These are phyloP conservation scores for Scarus forsteni DNA, from an alignment of 2,797 vertebrate species.

Conservation along the genomic window DNA sequence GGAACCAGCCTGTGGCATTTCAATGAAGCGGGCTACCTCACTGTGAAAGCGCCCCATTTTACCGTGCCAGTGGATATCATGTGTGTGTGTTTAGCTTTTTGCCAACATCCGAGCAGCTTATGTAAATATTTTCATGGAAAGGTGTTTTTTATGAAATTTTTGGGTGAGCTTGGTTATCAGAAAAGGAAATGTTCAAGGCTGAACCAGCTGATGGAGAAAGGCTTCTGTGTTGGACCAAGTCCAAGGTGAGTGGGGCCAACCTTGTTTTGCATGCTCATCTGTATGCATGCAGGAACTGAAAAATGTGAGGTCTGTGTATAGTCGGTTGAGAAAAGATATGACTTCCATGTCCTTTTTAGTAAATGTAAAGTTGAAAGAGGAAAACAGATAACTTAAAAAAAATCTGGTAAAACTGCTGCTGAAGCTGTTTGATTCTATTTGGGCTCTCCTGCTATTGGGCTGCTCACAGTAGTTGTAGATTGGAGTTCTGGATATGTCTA, in stretches of 20 bases:
- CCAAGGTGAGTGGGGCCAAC: slow-evolving; percentile 3
- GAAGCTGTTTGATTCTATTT: too few species aligned
- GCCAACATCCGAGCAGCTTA: slow-evolving; percentile 42
- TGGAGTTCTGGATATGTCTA: too few species aligned
- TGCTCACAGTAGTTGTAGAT: too few species aligned
- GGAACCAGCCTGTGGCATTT: slow-evolving; percentile 72
- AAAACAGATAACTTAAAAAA: not conserved
- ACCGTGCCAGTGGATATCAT: slow-evolving; percentile 40
- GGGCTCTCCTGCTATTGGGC: too few species aligned
- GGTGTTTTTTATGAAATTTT: slow-evolving; percentile 13
- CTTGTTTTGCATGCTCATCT: slow-evolving; percentile 30
- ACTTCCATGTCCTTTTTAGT: not conserved
- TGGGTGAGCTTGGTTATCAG: slow-evolving; percentile 20
- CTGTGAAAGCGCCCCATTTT: slow-evolving; percentile 67
- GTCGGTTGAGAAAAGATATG: slow-evolving; percentile 6
- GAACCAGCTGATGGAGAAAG: slow-evolving; percentile 21
- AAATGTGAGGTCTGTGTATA: slow-evolving; percentile 7
- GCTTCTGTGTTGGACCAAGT: slow-evolving; percentile 20
- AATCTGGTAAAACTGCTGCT: too few species aligned
- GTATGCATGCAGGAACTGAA: slow-evolving; percentile 1
- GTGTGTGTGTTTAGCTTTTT: slow-evolving; percentile 11
- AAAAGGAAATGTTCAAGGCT: slow-evolving; percentile 20
- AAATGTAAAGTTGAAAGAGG: not conserved
- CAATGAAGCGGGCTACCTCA: slow-evolving; percentile 66
- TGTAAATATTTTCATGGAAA: slow-evolving; percentile 27